phyloP scores from a whole-genome alignment of 2,797 vertebrate species.

The Poecilia velifera region DNA sequence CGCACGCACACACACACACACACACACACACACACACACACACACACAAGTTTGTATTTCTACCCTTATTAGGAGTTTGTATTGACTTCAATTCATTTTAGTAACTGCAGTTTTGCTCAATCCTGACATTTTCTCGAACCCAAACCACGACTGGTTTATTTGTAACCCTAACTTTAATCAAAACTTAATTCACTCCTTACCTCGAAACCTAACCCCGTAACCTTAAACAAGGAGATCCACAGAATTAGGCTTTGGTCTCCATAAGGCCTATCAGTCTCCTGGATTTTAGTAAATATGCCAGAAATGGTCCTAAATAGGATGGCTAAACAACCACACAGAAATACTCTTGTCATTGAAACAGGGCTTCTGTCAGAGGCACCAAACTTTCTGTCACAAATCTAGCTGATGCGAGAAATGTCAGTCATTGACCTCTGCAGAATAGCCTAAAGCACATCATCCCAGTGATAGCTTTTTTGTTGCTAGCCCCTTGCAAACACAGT shows the following conservation, averaged over 20 bases:
- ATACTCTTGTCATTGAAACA: not conserved
- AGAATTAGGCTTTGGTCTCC: no score
- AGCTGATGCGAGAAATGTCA: not conserved
- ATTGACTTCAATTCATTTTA: not conserved
- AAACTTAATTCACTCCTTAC: no score
- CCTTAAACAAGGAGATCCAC: no score
- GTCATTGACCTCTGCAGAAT: not conserved
- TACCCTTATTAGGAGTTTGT: not conserved
- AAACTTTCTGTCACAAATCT: not conserved
- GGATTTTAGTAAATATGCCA: no score
- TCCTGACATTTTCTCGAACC: no score
- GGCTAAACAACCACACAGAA: not conserved
- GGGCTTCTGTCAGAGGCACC: not conserved
- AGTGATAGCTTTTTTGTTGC: not conserved
- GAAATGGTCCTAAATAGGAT: no score
- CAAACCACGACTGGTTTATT: no score
- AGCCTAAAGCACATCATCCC: not conserved
- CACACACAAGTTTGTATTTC: not conserved
- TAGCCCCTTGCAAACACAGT: conserved; percentile 6
- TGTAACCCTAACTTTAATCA: no score
- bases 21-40: conserved; percentile 7
- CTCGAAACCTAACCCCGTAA: no score
- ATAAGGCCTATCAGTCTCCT: no score
- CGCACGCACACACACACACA: conserved; percentile 10
- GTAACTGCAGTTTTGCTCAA: no score